Evolutionary conservation across 1,140 invertebrate genomes (phyloP).

Genomic region (Branchinecta lynchi): DNA sequence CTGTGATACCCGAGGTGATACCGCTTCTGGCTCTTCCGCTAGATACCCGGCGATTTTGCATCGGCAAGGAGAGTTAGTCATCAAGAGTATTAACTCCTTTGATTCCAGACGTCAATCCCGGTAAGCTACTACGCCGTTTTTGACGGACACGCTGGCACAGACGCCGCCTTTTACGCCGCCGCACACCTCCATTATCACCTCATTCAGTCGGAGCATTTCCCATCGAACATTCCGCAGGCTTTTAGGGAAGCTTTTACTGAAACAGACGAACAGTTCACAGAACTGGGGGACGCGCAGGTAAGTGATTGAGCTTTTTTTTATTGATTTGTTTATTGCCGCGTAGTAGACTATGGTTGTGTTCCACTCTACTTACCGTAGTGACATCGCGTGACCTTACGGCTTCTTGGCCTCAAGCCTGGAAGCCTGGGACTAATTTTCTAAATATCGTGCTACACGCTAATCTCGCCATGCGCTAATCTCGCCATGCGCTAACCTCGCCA

Average conservation of each 20-base stretch:
- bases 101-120: conserved; percentile 38
- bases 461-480: too few relatives aligned
- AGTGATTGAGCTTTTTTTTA: background rate
- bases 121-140: conserved; percentile 81
- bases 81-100: background rate
- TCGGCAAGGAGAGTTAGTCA: too few relatives aligned
- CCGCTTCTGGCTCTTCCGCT: too few relatives aligned
- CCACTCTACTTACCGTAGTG: too few relatives aligned
- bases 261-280: conserved; percentile 62
- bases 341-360: too few relatives aligned
- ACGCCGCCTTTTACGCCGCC: conserved; percentile 65
- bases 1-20: too few relatives aligned
- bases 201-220: conserved; percentile 51
- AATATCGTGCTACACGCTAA: too few relatives aligned
- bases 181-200: conserved; percentile 76
- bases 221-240: conserved; percentile 46
- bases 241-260: conserved; percentile 63
- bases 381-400: too few relatives aligned
- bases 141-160: conserved; percentile 84
- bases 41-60: too few relatives aligned
- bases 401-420: too few relatives aligned
- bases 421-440: too few relatives aligned
- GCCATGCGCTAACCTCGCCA: too few relatives aligned
- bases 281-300: conserved; percentile 51
- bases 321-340: conserved; percentile 15